A percentile compares a stretch with the other conserved stretches of the same genome.
phyloP scores from a whole-genome alignment of 2,113 vertebrate species.

The Leiothrix lutea region DNA sequence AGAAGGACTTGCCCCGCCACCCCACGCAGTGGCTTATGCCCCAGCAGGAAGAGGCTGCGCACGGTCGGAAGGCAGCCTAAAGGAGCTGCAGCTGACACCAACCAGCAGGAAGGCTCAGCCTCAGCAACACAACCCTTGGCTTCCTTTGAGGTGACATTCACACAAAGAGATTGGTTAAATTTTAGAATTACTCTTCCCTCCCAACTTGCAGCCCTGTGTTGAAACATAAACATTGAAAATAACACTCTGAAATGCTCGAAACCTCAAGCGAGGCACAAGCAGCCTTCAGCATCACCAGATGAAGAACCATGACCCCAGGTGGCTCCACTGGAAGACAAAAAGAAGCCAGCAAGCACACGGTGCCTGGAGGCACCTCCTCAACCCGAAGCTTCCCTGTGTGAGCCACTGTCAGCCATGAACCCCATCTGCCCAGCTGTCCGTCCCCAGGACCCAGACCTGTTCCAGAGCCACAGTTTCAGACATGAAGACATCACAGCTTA shows the following conservation, averaged over 20 bases:
- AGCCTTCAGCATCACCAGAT: not conserved
- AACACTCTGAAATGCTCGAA: not conserved
- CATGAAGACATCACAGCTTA: not conserved
- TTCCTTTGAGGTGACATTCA: not conserved
- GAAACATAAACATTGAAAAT: conserved; percentile 17
- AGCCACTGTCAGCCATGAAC: rapidly evolving
- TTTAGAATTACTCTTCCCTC: conserved; percentile 1
- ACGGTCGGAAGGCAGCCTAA: rapidly evolving
- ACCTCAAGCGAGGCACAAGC: not conserved
- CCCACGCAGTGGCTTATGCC: rapidly evolving
- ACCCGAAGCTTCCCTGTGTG: rapidly evolving
- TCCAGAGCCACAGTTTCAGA: not conserved
- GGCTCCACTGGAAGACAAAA: not conserved
- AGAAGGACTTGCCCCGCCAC: not conserved
- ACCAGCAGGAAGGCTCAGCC: not conserved
- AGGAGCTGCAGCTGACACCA: not conserved
- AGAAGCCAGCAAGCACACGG: not conserved
- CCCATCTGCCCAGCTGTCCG: not conserved
- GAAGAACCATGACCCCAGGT: not conserved
- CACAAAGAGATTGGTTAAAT: not conserved
- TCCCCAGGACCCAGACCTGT: not conserved
- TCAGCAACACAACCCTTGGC: not conserved
- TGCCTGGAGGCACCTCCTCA: rapidly evolving
- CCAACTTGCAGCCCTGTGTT: not conserved
- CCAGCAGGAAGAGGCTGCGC: not conserved